These are phyloP conservation scores for Cacatua alba DNA, from an alignment of 2,113 vertebrate genomes.

Conservation along the genomic window DNA sequence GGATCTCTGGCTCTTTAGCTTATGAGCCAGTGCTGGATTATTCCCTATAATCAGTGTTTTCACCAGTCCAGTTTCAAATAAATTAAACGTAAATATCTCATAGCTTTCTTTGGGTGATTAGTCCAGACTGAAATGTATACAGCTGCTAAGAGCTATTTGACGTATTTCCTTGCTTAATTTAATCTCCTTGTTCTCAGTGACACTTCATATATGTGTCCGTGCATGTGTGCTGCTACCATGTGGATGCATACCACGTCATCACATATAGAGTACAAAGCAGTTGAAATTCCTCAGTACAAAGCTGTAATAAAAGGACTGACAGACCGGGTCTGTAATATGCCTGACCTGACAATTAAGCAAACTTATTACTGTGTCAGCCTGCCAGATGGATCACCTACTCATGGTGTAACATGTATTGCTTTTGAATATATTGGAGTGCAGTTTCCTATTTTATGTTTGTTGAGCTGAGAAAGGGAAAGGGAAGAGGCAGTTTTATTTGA, in stretches of 20 bases:
- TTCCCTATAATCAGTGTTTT: conserved; percentile 55
- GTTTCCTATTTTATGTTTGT: conserved; percentile 68
- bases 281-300: conserved; percentile 47
- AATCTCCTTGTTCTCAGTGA: neutral
- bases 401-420: conserved; percentile 54
- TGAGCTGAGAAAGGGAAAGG: conserved; percentile 45
- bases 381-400: conserved; percentile 76
- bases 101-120: conserved; percentile 55
- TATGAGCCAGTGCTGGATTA: conserved; percentile 38
- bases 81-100: conserved; percentile 51
- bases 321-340: conserved; percentile 67
- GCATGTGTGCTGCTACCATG: neutral
- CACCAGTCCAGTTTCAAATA: conserved; percentile 19
- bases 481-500: conserved; percentile 76
- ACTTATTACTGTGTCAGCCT: conserved; percentile 73
- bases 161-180: conserved; percentile 29
- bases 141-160: conserved; percentile 45
- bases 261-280: neutral
- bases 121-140: conserved; percentile 22
- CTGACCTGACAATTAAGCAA: conserved; percentile 79
- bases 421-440: conserved; percentile 62
- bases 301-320: conserved; percentile 62
- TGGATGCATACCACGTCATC: neutral
- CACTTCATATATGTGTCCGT: neutral
- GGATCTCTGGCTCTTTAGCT: neutral